Evolutionary conservation across 2,888 invertebrate genomes (phyloP).

Genomic region (Lymantria monacha): DNA sequence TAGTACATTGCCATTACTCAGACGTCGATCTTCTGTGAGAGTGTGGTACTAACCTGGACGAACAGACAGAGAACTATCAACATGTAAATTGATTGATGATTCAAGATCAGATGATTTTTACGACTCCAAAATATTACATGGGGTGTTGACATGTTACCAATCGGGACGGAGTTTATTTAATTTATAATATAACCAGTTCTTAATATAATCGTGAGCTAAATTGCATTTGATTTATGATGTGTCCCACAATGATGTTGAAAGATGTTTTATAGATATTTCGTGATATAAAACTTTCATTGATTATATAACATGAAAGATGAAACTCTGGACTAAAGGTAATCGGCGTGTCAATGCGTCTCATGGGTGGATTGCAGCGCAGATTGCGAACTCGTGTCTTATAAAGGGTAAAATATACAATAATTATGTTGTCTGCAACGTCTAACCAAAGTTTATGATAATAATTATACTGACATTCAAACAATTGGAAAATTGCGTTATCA

Average conservation of each 20-base stretch:
- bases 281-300: constrained; percentile 25
- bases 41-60: no score
- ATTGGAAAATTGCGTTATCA: background rate
- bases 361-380: constrained; percentile 26
- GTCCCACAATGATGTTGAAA: constrained; percentile 35
- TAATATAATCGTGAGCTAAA: no score
- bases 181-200: no score
- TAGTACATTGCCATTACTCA: no score
- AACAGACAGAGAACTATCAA: no score
- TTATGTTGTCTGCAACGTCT: constrained; percentile 18
- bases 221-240: constrained; percentile 32
- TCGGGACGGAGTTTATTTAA: no score
- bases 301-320: constrained; percentile 43
- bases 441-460: background rate
- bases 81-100: no score
- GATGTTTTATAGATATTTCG: constrained; percentile 22
- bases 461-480: background rate
- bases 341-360: constrained; percentile 28
- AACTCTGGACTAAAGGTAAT: constrained; percentile 37
- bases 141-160: no score
- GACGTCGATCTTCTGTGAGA: no score
- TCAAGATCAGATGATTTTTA: no score
- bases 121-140: no score
- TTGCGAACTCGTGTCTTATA: constrained; percentile 21
- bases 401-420: constrained; percentile 18